These are phyloP conservation scores for Hephaestus fuliginosus DNA, from an alignment of 2,797 vertebrate species.

Conservation along the genomic window DNA sequence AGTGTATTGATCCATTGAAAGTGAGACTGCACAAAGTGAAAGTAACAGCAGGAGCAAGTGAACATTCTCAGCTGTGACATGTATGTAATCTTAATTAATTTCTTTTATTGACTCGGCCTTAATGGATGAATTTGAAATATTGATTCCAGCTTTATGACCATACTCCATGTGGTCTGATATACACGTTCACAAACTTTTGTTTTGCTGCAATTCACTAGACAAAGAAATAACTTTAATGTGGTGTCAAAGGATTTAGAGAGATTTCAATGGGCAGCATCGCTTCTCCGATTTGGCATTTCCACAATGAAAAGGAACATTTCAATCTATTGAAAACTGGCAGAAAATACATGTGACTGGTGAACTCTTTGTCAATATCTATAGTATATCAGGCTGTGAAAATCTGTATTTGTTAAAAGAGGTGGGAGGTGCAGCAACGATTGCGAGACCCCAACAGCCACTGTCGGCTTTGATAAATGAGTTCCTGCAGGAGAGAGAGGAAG, in stretches of 20 bases:
- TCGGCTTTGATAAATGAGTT: constrained; percentile 65
- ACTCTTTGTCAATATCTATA: not conserved
- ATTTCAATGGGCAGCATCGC: not conserved
- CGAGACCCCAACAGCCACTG: constrained; percentile 38
- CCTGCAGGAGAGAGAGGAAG: not conserved
- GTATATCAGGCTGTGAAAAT: constrained; percentile 22
- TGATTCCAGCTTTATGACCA: not conserved
- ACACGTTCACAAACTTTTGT: not conserved
- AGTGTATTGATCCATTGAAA: too few species aligned
- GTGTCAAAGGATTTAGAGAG: not conserved
- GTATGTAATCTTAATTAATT: not conserved
- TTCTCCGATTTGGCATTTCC: not conserved
- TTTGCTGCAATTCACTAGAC: not conserved
- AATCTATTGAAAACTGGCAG: not conserved
- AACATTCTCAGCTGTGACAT: not conserved
- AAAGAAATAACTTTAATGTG: not conserved
- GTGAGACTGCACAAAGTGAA: not conserved
- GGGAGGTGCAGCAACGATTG: constrained; percentile 33
- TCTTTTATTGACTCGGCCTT: not conserved
- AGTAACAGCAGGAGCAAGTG: too few species aligned
- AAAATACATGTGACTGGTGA: not conserved
- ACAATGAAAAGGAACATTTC: not conserved
- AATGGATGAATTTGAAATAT: not conserved
- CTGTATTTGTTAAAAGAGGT: constrained; percentile 20
- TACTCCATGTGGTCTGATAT: not conserved